Base-by-base conservation (phyloP, 2,888 invertebrate species). In the Beris morrisii region DNA sequence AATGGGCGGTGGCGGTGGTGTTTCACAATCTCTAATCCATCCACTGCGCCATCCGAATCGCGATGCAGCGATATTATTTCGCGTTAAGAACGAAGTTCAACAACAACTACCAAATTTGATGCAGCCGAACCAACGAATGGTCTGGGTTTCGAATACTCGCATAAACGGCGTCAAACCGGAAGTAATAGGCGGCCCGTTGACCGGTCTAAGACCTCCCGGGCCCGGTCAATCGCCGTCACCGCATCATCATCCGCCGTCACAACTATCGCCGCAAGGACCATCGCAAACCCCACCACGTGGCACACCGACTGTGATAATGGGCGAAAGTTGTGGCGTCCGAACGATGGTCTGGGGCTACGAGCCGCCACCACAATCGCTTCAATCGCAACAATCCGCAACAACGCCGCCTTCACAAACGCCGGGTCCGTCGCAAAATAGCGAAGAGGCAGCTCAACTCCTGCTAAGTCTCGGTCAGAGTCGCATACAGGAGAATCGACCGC, bases 291-390 rank as follows among this genome's bases (percentile, higher is more conserved):
- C 80, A 68, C 79, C 80, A 5, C 86, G 82, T 75, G 89, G 79
- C 74, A 90, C 94, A 59, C 94, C 95, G 38, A 92, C 93, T 56
- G 94, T 94, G 70, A 92, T 95, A 72, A 93, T 95, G 93, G 94
- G 94, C 57, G 94, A 95, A 80, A 92, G 93, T 46, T 95, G 94
- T 64, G 92, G 94, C 50, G 94, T 95, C 0, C 83, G 88, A 55
- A 87, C 87, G 30, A 87, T 87, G 87, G 86, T 87, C 69, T 87
- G 87, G 87, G 86, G 87, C 64, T 81, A 81, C 65, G 81, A 81
- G 68, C 80, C 86, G 22, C 84, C 86, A 58, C 86, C 86, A 46
- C 84, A 82, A 44, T 77, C 86, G 46, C 83, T 84, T 58, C 22
- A 22, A 22, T 22, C 22, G 22, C 82, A 83, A 32, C 75, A 82